A percentile compares a stretch with the other conserved stretches of the same genome.
phyloP scores from a whole-genome alignment of 2,113 vertebrate species.

The Tauraco erythrolophus region DNA sequence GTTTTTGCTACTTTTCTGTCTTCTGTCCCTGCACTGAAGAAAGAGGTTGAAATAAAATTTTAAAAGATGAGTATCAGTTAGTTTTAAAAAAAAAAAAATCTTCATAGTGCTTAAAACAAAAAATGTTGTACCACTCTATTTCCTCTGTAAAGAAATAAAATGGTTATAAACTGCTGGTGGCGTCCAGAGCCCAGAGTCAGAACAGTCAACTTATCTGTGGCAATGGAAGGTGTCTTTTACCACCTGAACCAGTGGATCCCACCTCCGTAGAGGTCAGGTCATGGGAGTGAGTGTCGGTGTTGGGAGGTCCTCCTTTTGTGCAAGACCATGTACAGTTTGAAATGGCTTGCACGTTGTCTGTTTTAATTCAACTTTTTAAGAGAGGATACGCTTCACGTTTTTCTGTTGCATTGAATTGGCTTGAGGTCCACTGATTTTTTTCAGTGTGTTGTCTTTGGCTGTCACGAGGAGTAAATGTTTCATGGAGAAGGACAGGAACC shows the following conservation, averaged over 20 bases:
- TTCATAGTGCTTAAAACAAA: fast-evolving
- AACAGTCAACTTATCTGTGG: not conserved
- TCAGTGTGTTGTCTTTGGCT: not conserved
- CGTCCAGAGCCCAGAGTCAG: not conserved
- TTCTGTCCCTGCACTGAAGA: not conserved
- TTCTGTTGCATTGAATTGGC: not conserved
- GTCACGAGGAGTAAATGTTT: not conserved
- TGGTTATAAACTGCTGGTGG: not conserved
- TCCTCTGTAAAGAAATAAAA: not conserved
- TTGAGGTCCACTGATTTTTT: not conserved
- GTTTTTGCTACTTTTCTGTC: slow-evolving; percentile 11
- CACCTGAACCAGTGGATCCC: not conserved
- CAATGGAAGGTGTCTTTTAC: too few species aligned
- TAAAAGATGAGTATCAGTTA: not conserved
- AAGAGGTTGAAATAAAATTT: not conserved
- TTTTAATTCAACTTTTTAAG: not conserved
- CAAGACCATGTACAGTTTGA: not conserved
- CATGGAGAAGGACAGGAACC: not conserved
- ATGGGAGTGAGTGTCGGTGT: not conserved
- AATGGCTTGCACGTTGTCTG: not conserved
- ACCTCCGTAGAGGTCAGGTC: not conserved
- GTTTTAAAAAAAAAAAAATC: not conserved
- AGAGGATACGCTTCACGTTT: not conserved
- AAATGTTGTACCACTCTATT: not conserved
- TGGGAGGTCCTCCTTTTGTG: not conserved